phyloP scores from a whole-genome alignment of 2,888 invertebrate genomes.

The Acronicta psi region DNA sequence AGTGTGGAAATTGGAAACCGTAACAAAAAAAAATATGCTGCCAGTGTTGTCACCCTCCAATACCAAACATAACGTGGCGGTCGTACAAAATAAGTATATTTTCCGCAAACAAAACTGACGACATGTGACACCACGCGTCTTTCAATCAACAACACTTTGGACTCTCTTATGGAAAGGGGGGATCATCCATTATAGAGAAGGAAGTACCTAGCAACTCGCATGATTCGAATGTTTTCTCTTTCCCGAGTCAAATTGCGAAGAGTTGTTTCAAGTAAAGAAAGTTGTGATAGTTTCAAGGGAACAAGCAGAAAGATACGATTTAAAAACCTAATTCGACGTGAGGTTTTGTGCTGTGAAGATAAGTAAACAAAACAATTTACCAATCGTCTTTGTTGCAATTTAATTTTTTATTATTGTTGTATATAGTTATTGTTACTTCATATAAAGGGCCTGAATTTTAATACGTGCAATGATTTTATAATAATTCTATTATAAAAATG shows the following conservation, averaged over 20 bases:
- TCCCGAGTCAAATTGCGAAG: constrained; percentile 15
- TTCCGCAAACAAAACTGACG: constrained; percentile 53
- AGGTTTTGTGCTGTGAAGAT: no score
- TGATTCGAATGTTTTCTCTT: constrained; percentile 2
- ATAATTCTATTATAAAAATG: no score
- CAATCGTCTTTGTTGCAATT: no score
- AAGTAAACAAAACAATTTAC: no score
- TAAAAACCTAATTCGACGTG: no score
- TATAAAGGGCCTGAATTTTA: no score
- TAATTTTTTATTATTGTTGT: no score
- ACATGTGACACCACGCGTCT: constrained; percentile 59
- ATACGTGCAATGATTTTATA: no score
- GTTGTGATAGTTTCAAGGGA: no score
- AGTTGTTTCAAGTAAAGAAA: constrained; percentile 16
- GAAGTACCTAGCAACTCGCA: constrained; percentile 23
- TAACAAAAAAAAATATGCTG: constrained; percentile 34
- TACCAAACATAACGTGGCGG: constrained; percentile 46
- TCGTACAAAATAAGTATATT: constrained; percentile 63
- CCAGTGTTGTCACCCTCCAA: constrained; percentile 30
- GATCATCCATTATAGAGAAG: constrained; percentile 36
- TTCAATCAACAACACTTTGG: constrained; percentile 61
- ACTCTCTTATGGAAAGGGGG: constrained; percentile 38
- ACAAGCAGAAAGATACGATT: no score
- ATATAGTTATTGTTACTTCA: no score
- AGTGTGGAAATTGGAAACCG: constrained; percentile 52